These are phyloP conservation scores for Theonella swinhoei DNA, from an alignment of 37 sponge, comb jelly and placozoan species.

Conservation along the genomic window DNA sequence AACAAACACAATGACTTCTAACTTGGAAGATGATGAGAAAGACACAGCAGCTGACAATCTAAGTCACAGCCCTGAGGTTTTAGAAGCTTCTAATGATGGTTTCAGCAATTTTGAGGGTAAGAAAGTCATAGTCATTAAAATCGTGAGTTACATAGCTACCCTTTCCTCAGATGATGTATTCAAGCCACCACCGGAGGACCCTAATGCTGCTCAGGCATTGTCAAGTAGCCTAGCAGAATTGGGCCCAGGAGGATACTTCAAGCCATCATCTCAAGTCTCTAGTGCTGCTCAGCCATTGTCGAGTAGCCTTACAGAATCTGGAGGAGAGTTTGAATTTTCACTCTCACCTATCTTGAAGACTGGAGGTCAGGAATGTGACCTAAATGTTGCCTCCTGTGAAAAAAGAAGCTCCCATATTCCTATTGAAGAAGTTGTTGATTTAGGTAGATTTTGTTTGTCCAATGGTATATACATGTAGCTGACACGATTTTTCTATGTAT, in stretches of 20 bases:
- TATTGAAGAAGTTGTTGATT: neutral
- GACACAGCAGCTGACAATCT: too few species aligned
- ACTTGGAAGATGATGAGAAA: neutral
- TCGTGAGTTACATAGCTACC: neutral
- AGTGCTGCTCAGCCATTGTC: too few species aligned
- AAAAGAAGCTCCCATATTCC: too few species aligned
- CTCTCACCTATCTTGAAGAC: neutral
- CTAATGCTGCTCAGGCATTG: neutral
- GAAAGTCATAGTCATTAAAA: neutral
- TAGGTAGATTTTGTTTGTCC: neutral
- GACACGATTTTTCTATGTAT: neutral
- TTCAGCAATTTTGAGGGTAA: neutral
- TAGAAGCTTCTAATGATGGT: too few species aligned
- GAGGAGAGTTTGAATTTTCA: neutral
- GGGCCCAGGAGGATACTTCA: too few species aligned
- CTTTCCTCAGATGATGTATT: too few species aligned
- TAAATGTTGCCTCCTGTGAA: too few species aligned
- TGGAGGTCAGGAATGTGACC: too few species aligned
- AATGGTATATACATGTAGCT: neutral
- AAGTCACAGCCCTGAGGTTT: too few species aligned
- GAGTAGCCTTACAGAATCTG: neutral
- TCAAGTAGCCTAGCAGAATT: neutral
- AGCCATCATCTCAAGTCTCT: too few species aligned
- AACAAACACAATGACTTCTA: neutral
- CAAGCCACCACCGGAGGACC: too few species aligned